Percentiles rank a stretch among this genome's conserved stretches.
phyloP scores from a whole-genome alignment of 1,140 invertebrate species.

The Drosophila obscura region DNA sequence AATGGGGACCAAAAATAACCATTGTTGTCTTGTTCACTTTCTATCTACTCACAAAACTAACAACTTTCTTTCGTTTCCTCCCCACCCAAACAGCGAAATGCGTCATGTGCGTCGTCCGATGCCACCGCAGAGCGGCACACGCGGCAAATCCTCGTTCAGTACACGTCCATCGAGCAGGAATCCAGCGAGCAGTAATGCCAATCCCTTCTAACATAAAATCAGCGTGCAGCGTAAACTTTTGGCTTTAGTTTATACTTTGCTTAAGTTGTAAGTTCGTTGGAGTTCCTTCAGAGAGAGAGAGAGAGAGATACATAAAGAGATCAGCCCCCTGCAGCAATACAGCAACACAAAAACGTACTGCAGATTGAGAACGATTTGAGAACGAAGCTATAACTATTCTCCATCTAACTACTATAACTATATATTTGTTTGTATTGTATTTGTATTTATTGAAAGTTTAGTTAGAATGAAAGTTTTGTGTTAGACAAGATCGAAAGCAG shows the following conservation, averaged over 20 bases:
- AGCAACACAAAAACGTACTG: conserved; percentile 39
- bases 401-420: conserved; percentile 66
- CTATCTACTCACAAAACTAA: conserved; percentile 20
- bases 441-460: conserved; percentile 81
- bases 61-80: conserved; percentile 13
- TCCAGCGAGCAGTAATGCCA: conserved; percentile 77
- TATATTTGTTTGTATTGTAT: conserved; percentile 76
- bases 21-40: too few species aligned
- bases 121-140: conserved; percentile 77
- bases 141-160: conserved; percentile 81
- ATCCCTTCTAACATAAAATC: conserved; percentile 84
- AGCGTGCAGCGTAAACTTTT: conserved; percentile 84
- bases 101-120: conserved; percentile 85
- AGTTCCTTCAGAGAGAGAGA: conserved; percentile 28
- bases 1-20: too few species aligned
- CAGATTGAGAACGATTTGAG: conserved; percentile 35
- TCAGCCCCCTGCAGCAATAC: background rate
- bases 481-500: conserved; percentile 36
- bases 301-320: conserved; percentile 7
- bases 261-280: conserved; percentile 83
- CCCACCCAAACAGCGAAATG: conserved; percentile 84
- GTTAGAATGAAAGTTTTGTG: conserved; percentile 71
- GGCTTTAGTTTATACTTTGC: conserved; percentile 84
- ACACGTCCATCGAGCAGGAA: conserved; percentile 82
- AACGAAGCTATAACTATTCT: conserved; percentile 55